Percentiles rank a stretch among this genome's conserved stretches.
phyloP scores from a whole-genome alignment of 2,888 invertebrate species.

The Scaptomyza flava region DNA sequence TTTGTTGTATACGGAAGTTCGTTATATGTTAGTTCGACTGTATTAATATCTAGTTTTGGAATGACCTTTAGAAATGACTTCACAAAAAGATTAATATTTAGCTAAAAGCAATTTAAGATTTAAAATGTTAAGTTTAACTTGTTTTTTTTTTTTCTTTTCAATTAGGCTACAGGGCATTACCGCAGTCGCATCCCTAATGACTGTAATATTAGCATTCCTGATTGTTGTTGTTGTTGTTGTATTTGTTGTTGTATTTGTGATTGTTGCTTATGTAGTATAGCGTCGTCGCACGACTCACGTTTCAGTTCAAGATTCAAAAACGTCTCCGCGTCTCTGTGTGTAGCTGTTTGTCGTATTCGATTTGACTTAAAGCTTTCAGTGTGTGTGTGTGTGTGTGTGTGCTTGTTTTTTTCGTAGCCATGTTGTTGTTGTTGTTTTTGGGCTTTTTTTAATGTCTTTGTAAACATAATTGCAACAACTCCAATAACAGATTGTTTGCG shows the following conservation, averaged over 20 bases:
- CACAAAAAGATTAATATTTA: not conserved
- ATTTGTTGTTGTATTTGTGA: constrained; percentile 23
- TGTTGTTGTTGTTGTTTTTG: constrained; percentile 41
- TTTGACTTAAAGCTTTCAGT: constrained; percentile 52
- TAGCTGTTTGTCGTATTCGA: constrained; percentile 37
- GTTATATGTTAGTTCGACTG: too few relatives aligned
- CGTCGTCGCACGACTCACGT: constrained; percentile 72
- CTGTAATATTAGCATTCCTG: constrained; percentile 37
- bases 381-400: constrained; percentile 33
- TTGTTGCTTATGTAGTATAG: constrained; percentile 39
- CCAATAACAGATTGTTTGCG: constrained; percentile 79
- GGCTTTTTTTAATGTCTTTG: constrained; percentile 76
- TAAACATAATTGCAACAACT: constrained; percentile 82
- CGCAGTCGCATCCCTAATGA: constrained; percentile 22
- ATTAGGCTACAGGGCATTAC: constrained; percentile 32
- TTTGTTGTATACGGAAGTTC: too few relatives aligned
- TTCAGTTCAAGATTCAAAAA: constrained; percentile 63
- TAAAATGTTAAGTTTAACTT: not conserved
- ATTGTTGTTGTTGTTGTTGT: constrained; percentile 28
- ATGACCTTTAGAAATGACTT: too few relatives aligned
- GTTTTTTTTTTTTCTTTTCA: not conserved
- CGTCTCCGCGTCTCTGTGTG: constrained; percentile 42
- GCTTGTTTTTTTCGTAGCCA: constrained; percentile 18
- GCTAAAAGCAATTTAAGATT: too few relatives aligned
- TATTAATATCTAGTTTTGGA: too few relatives aligned